Evolutionary conservation across 2,113 vertebrate genomes (phyloP).

Genomic region (Panthera tigris): DNA sequence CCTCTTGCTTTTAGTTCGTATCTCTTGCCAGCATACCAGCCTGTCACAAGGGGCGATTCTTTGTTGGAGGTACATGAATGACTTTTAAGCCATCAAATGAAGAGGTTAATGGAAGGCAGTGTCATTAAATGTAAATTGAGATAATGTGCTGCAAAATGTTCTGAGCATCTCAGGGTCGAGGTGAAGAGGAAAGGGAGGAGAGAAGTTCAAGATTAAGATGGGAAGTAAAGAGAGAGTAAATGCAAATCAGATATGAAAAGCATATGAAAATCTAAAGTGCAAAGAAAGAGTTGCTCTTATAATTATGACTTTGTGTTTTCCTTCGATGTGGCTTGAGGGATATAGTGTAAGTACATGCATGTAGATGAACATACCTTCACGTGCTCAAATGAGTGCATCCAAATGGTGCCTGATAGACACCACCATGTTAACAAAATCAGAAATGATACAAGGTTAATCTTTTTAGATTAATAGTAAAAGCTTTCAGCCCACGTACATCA

Average conservation of each 20-base stretch:
- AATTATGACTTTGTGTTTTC: neutral
- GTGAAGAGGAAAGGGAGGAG: neutral
- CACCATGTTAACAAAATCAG: neutral
- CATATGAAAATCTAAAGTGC: neutral
- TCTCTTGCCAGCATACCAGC: neutral
- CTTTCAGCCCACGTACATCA: neutral
- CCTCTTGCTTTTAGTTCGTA: neutral
- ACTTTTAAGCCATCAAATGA: neutral
- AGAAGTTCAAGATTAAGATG: neutral
- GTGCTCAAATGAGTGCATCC: neutral
- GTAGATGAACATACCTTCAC: neutral
- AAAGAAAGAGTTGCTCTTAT: neutral
- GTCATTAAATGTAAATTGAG: neutral
- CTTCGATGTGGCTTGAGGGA: neutral
- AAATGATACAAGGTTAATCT: neutral
- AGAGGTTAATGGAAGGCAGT: neutral
- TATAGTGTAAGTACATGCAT: neutral
- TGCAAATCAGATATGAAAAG: constrained; percentile 21
- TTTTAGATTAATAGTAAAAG: neutral
- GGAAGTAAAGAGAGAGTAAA: neutral
- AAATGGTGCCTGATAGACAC: neutral
- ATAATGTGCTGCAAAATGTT: neutral
- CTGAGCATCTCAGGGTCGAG: neutral
- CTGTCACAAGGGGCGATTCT: neutral
- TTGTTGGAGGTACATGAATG: neutral